Base-by-base conservation (phyloP, 2,113 vertebrate species). In the Halcyon senegalensis region DNA sequence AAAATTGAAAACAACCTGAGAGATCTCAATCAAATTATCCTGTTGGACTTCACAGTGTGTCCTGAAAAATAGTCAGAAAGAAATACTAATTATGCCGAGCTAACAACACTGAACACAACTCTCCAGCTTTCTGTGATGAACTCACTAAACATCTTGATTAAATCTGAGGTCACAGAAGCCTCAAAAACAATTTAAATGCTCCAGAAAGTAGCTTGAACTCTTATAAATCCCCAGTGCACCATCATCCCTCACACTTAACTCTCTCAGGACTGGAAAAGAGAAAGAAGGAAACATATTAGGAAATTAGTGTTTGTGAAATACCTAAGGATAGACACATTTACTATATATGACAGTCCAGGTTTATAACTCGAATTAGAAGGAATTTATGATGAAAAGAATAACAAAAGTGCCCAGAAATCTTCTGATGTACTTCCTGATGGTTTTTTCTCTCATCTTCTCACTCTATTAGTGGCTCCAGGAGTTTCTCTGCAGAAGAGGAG, bases 121-220 rank as follows among this genome's bases (percentile, higher is more conserved):
- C 78, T 63, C 66, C 19, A 24, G 56, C 72, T 79, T 84, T 90
- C 60, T 75, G 41, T 27, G 68, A 95, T 90, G 84, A 93, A 72
- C 82, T 94, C 87, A 73, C 77, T 95, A 94, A 97, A 78, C 66
- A 93, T 81, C 63, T 28, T 77, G 90, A 95, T 97, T 96, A 94
- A 91, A 91, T 81, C 60, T 87, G 55, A 96, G 70, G 94, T 93
- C 89, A 88, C 59, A 81, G 60, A 72, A 92, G n/a, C 67, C 93
- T 92, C 90, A 83, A 72, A 96, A 96, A 43, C 55, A 96, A 95
- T 95, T 95, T 95, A 94, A 94, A 94, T 84, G 19, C 55, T 95
- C 73, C 63, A 84, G 69, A 76, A 87, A 93, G 82, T 74, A 77
- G 10, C 37, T 83, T 78, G 75, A 73, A 91, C 78, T 69, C 43